phyloP scores from a whole-genome alignment of 1,140 invertebrate genomes.

The Protaetia brevitarsis region DNA sequence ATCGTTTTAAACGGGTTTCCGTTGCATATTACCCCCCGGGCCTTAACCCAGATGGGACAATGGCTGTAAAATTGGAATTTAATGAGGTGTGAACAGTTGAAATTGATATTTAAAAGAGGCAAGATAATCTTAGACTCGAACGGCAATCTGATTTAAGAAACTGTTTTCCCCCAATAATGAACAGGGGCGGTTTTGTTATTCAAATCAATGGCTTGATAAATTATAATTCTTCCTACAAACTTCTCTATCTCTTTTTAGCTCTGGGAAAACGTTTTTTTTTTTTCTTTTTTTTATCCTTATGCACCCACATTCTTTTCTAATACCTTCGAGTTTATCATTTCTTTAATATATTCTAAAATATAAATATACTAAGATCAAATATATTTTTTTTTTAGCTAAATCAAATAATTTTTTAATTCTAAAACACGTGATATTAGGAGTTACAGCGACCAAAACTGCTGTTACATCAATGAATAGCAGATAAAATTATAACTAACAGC shows the following conservation, averaged over 20 bases:
- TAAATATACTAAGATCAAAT: no score
- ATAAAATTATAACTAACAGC: no score
- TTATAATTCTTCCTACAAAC: constrained; percentile 34
- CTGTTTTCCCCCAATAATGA: constrained; percentile 47
- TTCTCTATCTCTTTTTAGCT: not conserved
- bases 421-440: no score
- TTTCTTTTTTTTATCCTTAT: no score
- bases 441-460: no score
- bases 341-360: no score
- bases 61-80: constrained; percentile 52
- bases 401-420: no score
- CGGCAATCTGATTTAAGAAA: constrained; percentile 49
- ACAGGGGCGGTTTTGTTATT: constrained; percentile 40
- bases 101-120: constrained; percentile 52
- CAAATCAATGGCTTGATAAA: constrained; percentile 48
- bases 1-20: constrained; percentile 36
- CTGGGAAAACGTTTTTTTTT: no score
- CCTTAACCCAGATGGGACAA: constrained; percentile 50
- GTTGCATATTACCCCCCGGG: constrained; percentile 45
- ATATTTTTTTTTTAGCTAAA: no score
- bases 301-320: no score
- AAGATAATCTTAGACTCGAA: constrained; percentile 48
- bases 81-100: constrained; percentile 50
- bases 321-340: no score
- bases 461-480: no score